Evolutionary conservation across 2,113 vertebrate genomes (phyloP).

Genomic region (Peromyscus polionotus): DNA sequence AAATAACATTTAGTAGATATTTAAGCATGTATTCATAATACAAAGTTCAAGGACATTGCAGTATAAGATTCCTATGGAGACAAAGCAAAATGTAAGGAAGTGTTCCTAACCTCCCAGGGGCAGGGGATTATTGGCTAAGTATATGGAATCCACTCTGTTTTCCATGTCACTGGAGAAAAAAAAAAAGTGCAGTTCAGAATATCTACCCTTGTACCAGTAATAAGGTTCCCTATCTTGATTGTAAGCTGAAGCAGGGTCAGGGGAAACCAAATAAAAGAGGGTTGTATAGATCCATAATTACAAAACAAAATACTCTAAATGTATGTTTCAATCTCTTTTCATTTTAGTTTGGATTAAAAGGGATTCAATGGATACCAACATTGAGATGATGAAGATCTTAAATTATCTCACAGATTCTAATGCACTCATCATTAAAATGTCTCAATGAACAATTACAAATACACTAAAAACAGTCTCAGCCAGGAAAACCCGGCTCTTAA

Average conservation of each 20-base stretch:
- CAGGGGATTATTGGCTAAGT: background rate
- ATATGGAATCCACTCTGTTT: background rate
- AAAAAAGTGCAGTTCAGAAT: background rate
- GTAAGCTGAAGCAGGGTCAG: background rate
- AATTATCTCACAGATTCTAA: background rate
- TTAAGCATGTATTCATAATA: background rate
- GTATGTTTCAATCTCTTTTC: background rate
- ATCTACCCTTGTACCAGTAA: background rate
- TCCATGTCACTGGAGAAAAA: background rate
- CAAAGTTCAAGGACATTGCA: background rate
- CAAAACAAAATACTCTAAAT: background rate
- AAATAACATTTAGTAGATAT: background rate
- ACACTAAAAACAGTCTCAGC: background rate
- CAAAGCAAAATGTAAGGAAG: too few species aligned
- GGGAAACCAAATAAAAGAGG: background rate
- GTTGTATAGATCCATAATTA: background rate
- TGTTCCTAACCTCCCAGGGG: rapidly evolving
- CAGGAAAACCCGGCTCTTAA: background rate
- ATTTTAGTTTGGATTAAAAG: background rate
- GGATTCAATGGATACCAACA: background rate
- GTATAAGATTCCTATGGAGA: background rate
- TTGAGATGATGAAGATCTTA: background rate
- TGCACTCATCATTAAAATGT: background rate
- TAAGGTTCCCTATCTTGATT: background rate
- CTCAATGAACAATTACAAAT: background rate